Percentiles rank a stretch among this genome's conserved stretches.
Conservation (phyloP, 2,888 invertebrate genomes). For the Xestobium rufovillosum region DNA sequence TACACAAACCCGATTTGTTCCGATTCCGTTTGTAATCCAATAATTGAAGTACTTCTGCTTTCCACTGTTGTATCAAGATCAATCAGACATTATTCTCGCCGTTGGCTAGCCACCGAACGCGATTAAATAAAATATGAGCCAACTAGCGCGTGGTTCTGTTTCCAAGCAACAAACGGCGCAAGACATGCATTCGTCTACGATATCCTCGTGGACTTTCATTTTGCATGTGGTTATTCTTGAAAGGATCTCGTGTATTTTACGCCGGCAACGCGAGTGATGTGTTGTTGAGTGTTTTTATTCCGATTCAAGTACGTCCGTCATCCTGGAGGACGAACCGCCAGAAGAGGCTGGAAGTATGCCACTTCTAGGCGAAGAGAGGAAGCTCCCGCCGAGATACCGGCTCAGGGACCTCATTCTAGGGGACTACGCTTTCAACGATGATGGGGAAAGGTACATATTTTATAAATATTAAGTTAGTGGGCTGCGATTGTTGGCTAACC, state of each 20-base stretch:
- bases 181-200: constrained; percentile 17
- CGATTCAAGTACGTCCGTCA: constrained; percentile 20
- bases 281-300: neutral
- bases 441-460: constrained; percentile 65
- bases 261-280: neutral
- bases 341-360: constrained; percentile 36
- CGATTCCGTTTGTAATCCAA: too few species aligned
- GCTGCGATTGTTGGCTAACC: too few species aligned
- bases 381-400: constrained; percentile 61
- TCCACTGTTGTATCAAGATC: too few species aligned
- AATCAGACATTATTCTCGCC: too few species aligned
- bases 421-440: constrained; percentile 69
- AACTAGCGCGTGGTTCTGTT: constrained; percentile 8
- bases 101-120: too few species aligned
- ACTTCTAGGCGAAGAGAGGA: constrained; percentile 33
- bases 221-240: constrained; percentile 14
- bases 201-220: constrained; percentile 17
- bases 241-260: neutral
- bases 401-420: constrained; percentile 70
- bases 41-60: too few species aligned
- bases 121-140: constrained; percentile 1
- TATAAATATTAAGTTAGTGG: too few species aligned
- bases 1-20: too few species aligned
- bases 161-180: constrained; percentile 23
- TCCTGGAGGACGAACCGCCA: constrained; percentile 33